phyloP scores from a whole-genome alignment of 2,888 invertebrate genomes.

The Tetramorium bicarinatum region DNA sequence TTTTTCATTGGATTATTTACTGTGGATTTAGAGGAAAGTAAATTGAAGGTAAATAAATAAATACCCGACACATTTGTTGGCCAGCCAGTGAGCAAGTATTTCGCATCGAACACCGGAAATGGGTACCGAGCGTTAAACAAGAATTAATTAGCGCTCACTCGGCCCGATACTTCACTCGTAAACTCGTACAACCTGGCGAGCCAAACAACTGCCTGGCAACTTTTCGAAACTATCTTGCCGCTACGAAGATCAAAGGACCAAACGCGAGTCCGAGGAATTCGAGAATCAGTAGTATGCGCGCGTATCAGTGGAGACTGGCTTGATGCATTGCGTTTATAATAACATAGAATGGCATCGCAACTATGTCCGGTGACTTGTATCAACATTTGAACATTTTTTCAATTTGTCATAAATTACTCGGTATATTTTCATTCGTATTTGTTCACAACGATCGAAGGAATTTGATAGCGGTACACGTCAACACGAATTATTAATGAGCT shows the following conservation, averaged over 20 bases:
- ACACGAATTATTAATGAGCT: not conserved
- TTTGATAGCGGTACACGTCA: not conserved
- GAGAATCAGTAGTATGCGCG: conserved; percentile 40
- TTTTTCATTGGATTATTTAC: conserved; percentile 34
- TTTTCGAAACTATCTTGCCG: conserved; percentile 54
- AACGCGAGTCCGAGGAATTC: conserved; percentile 44
- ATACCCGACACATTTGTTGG: conserved; percentile 41
- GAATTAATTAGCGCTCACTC: conserved; percentile 51
- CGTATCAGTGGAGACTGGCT: not conserved
- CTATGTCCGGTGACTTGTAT: not conserved
- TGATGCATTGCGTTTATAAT: not conserved
- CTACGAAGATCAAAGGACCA: conserved; percentile 50
- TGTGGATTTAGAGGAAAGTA: not conserved
- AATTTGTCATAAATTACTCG: not conserved
- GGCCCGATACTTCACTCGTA: conserved; percentile 43
- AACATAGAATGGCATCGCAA: not conserved
- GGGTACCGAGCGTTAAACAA: conserved; percentile 49
- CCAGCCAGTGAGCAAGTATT: conserved; percentile 39
- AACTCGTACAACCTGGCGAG: conserved; percentile 39
- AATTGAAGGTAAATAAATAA: conserved; percentile 42
- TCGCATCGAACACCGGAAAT: conserved; percentile 8
- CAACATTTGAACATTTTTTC: not conserved
- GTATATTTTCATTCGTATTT: not conserved
- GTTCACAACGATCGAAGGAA: not conserved
- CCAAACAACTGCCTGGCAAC: conserved; percentile 51